Base-by-base conservation (phyloP, 2,113 vertebrate genomes). In the Myiagra hebetior region DNA sequence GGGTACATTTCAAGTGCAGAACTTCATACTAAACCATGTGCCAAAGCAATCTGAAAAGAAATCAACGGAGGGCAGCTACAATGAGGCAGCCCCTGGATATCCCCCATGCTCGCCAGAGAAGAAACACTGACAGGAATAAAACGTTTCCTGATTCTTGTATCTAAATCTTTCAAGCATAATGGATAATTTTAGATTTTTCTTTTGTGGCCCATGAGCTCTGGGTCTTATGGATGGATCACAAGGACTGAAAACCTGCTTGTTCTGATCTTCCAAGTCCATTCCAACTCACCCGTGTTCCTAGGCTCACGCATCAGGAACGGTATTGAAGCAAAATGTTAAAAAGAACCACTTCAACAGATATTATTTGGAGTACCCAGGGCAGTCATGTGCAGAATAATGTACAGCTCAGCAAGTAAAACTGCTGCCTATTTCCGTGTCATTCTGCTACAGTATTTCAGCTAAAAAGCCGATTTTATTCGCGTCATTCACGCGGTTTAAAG, bases 301-400 rank as follows among this genome's bases (percentile, higher is more conserved):
- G 26, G 21, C 24, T 74, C 28, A 16, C 21, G 24, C 11, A 10
- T 9, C n/a, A 69, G 69, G 18, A 57, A 82, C 3, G 6, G 11
- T 18, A 52, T 3, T 0, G 2, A 64, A 64, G 18, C 23, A 55
- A 78, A 42, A 53, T 17, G 24, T 42, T 42, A 63, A 44, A 56
- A 62, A 57, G 16, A 20, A 70, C 37, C 31, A 67, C 31, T 81
- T 39, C 24, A 67, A 16, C 33, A 55, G 42, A 13, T 41, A 57
- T 5, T 50, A 41, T 37, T 22, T n/a, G 17, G 27, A 44, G 24
- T 33, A 68, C 6, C 2, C 30, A 23, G 15, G 5, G 33, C 0
- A 2, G 11, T 56, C 20, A n/a, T 9, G 20, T 17, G 28, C 7
- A 2, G 21, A 55, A 52, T 10, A 41, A 75, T 0, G 0, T 2